These are phyloP conservation scores for Brachionus koreanus DNA, from an alignment of 1,140 invertebrate species.

Conservation along the genomic window DNA sequence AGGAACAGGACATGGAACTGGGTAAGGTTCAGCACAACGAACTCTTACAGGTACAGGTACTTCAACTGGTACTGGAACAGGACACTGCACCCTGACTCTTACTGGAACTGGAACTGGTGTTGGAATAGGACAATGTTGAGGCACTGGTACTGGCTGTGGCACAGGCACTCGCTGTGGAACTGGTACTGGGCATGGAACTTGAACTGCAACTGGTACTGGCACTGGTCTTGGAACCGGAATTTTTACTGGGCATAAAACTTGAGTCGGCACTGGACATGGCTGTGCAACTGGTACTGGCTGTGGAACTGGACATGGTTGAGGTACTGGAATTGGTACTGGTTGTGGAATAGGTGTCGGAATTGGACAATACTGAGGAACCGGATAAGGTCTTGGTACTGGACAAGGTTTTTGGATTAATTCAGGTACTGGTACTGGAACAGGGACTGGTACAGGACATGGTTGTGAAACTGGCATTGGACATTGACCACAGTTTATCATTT, in stretches of 20 bases:
- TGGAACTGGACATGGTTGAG: not conserved
- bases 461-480: not conserved
- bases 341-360: not conserved
- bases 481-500: not conserved
- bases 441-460: not conserved
- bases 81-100: too few species aligned
- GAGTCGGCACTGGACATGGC: not conserved
- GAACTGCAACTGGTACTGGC: not conserved
- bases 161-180: not conserved
- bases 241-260: not conserved
- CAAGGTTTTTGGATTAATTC: not conserved
- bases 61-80: not conserved
- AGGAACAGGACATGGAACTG: not conserved
- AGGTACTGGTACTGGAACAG: not conserved
- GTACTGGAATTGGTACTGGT: not conserved
- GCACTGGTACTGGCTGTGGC: not conserved
- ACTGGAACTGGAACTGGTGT: not conserved
- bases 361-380: not conserved
- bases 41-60: not conserved
- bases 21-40: not conserved
- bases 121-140: not conserved
- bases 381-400: not conserved
- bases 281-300: not conserved
- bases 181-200: not conserved
- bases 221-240: not conserved